phyloP scores from a whole-genome alignment of 2,113 vertebrate species.

The Ictidomys tridecemlineatus region DNA sequence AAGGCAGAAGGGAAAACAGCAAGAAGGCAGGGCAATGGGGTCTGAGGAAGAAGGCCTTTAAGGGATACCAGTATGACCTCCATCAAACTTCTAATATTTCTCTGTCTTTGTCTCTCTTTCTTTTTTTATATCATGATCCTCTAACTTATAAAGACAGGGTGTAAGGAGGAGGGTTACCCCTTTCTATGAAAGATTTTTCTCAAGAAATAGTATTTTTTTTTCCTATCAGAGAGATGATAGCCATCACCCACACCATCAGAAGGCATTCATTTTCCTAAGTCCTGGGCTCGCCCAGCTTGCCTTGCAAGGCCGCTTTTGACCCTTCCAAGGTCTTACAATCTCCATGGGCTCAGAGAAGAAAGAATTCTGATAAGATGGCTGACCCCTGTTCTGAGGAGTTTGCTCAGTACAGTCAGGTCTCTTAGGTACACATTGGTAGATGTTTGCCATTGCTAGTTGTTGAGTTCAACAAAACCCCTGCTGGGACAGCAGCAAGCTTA shows the following conservation, averaged over 20 bases:
- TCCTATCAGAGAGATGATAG: not conserved
- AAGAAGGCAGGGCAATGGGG: fast-evolving
- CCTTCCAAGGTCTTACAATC: not conserved
- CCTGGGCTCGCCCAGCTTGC: not conserved
- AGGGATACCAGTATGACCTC: not conserved
- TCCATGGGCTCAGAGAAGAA: not conserved
- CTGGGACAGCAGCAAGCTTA: not conserved
- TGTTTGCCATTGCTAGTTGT: not conserved
- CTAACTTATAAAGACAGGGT: not conserved
- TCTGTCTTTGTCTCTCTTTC: too few species aligned
- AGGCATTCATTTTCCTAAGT: not conserved
- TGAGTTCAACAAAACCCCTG: not conserved
- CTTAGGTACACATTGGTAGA: not conserved
- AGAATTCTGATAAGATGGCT: not conserved
- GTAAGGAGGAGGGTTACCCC: not conserved
- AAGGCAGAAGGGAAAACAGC: not conserved
- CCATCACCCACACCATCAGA: not conserved
- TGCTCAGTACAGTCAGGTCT: not conserved
- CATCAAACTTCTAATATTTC: not conserved
- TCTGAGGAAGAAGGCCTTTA: not conserved
- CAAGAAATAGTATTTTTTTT: not conserved
- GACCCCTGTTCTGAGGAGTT: not conserved
- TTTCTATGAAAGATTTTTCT: not conserved
- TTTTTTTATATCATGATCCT: not conserved
- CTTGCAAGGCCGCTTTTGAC: not conserved